A percentile compares a stretch with the other conserved stretches of the same genome.
phyloP scores from a whole-genome alignment of 2,888 invertebrate genomes.

The Chymomyza procnemis region DNA sequence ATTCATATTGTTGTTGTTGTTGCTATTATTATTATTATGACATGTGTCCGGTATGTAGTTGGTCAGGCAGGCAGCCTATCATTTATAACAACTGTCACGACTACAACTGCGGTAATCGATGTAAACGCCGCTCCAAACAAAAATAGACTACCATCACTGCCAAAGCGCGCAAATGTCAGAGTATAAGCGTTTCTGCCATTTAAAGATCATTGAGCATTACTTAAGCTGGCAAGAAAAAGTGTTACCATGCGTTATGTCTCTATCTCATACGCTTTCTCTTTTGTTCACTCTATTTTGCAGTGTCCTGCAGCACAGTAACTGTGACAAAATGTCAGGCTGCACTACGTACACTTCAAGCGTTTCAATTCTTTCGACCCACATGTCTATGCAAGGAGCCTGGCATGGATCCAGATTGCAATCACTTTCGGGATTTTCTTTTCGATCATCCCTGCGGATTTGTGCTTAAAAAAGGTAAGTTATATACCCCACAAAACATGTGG shows the following conservation, averaged over 20 bases:
- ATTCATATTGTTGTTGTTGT: slow-evolving; percentile 56
- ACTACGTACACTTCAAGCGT: slow-evolving; percentile 91
- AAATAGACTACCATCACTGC: slow-evolving; percentile 35
- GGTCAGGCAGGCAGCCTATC: slow-evolving; percentile 44
- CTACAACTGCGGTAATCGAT: slow-evolving; percentile 55
- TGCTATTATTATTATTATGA: slow-evolving; percentile 53
- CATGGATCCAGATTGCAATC: slow-evolving; percentile 94
- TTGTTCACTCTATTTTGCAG: slow-evolving; percentile 80
- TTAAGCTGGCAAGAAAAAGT: neutral
- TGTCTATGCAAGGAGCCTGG: slow-evolving; percentile 94
- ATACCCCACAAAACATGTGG: neutral
- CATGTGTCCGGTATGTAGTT: slow-evolving; percentile 66
- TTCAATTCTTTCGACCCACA: slow-evolving; percentile 95
- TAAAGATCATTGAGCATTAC: slow-evolving; percentile 65
- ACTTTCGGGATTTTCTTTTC: slow-evolving; percentile 94
- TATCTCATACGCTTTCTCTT: neutral
- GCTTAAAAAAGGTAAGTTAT: slow-evolving; percentile 87
- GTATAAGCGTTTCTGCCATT: slow-evolving; percentile 66
- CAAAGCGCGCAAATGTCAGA: slow-evolving; percentile 48
- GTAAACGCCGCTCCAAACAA: slow-evolving; percentile 32
- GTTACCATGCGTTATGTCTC: neutral
- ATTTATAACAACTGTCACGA: slow-evolving; percentile 70
- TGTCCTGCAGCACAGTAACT: slow-evolving; percentile 94
- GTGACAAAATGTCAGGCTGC: slow-evolving; percentile 96
- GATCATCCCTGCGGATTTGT: slow-evolving; percentile 96